Conservation (phyloP, 2,888 invertebrate species). For the Apamea crenata region DNA sequence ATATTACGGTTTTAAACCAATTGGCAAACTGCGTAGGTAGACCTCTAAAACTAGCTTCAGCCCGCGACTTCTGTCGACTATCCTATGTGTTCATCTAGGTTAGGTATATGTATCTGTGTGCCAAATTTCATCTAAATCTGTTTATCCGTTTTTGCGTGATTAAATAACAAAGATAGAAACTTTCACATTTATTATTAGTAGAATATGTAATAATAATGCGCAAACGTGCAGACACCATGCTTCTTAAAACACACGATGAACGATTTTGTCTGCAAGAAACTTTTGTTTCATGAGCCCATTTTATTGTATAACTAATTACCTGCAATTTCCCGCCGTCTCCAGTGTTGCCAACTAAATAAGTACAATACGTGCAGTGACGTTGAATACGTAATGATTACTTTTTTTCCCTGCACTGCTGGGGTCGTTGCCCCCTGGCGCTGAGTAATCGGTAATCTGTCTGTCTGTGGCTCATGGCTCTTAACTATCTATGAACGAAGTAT, state of each 20-base stretch:
- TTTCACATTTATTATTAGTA: too few relatives aligned
- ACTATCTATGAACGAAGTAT: slow-evolving; percentile 11
- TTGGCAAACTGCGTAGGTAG: slow-evolving; percentile 1
- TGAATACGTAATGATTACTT: slow-evolving; percentile 24
- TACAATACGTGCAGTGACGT: slow-evolving; percentile 8
- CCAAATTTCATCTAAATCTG: too few relatives aligned
- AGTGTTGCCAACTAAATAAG: slow-evolving; percentile 15
- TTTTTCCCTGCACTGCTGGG: slow-evolving; percentile 42
- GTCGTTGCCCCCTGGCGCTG: slow-evolving; percentile 60
- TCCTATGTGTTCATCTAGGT: too few relatives aligned
- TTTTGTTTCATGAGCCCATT: background rate
- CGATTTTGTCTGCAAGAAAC: background rate
- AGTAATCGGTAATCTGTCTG: slow-evolving; percentile 72
- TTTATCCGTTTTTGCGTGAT: too few relatives aligned
- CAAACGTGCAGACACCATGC: background rate
- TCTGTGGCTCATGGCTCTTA: slow-evolving; percentile 31
- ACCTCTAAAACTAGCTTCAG: background rate
- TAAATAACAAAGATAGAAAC: too few relatives aligned
- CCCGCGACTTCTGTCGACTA: too few relatives aligned
- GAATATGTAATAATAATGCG: too few relatives aligned
- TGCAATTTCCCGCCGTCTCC: slow-evolving; percentile 25
- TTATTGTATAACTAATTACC: slow-evolving; percentile 30
- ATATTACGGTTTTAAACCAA: slow-evolving; percentile 3
- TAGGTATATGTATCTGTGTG: too few relatives aligned
- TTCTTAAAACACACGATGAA: background rate